Conservation (phyloP, 1,140 invertebrate species). For the Phortica variegata region DNA sequence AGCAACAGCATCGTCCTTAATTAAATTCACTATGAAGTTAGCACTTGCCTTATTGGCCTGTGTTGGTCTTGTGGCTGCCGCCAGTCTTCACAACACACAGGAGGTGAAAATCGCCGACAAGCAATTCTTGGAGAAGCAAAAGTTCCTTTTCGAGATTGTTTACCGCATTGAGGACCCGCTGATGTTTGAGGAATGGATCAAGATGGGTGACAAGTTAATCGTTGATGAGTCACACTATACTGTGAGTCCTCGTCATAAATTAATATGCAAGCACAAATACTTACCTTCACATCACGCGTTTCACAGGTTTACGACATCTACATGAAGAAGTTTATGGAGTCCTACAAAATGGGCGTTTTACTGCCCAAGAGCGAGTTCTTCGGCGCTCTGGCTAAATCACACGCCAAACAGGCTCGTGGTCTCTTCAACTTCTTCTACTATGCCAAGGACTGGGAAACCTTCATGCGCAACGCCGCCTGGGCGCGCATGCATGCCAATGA, state of each 20-base stretch:
- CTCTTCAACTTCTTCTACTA: conserved; percentile 64
- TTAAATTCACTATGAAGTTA: conserved; percentile 37
- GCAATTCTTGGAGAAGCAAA: conserved; percentile 32
- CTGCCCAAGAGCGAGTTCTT: conserved; percentile 52
- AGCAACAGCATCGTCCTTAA: conserved; percentile 1
- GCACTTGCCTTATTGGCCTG: conserved; percentile 42
- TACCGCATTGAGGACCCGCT: conserved; percentile 39
- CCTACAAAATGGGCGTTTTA: conserved; percentile 30
- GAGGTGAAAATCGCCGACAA: conserved; percentile 40
- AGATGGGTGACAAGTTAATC: conserved; percentile 23
- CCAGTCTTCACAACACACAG: conserved; percentile 29
- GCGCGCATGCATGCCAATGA: conserved; percentile 64
- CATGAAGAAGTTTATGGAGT: conserved; percentile 45
- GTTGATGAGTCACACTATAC: conserved; percentile 24
- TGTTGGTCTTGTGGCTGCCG: conserved; percentile 37
- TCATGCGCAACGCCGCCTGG: conserved; percentile 65
- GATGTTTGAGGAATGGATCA: conserved; percentile 39
- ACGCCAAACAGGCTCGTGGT: conserved; percentile 60
- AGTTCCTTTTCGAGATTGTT: conserved; percentile 44
- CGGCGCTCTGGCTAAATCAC: conserved; percentile 37
- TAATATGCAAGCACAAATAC: neutral
- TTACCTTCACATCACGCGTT: no score
- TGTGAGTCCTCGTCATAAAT: conserved; percentile 21
- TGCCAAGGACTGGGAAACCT: conserved; percentile 66
- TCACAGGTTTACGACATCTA: conserved; percentile 32